phyloP scores from a whole-genome alignment of 2,113 vertebrate genomes.

The Fulmarus glacialis region DNA sequence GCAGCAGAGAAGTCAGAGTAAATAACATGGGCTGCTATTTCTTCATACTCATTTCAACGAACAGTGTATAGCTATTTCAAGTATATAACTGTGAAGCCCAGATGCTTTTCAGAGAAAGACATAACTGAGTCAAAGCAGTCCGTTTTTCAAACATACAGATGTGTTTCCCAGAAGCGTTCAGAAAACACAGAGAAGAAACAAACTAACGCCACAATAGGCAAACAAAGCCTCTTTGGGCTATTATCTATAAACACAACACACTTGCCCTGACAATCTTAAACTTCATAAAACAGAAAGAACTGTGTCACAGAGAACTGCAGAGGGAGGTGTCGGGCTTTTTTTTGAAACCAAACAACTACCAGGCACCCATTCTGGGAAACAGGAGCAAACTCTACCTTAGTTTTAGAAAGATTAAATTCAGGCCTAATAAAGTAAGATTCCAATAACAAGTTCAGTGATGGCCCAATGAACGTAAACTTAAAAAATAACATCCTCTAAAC shows the following conservation, averaged over 20 bases:
- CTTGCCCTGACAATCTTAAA: neutral
- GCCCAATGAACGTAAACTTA: neutral
- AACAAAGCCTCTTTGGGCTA: neutral
- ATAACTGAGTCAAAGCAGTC: neutral
- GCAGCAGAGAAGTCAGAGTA: neutral
- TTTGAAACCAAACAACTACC: neutral
- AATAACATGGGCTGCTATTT: neutral
- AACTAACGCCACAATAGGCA: neutral
- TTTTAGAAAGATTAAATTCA: neutral
- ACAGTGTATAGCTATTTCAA: neutral
- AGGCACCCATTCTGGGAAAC: neutral
- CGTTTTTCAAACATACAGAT: neutral
- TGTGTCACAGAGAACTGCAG: neutral
- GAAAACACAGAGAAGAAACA: neutral
- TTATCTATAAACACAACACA: neutral
- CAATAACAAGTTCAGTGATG: neutral
- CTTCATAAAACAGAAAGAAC: neutral
- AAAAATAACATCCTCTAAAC: neutral
- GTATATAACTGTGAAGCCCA: neutral
- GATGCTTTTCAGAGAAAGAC: neutral
- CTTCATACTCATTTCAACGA: accelerated
- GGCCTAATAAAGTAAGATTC: neutral
- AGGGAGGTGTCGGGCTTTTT: neutral
- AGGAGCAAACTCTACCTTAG: accelerated
- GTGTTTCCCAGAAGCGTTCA: neutral